A percentile compares a stretch with the other conserved stretches of the same genome.
Conservation (phyloP, 2,113 vertebrate species). For the Anas platyrhynchos region DNA sequence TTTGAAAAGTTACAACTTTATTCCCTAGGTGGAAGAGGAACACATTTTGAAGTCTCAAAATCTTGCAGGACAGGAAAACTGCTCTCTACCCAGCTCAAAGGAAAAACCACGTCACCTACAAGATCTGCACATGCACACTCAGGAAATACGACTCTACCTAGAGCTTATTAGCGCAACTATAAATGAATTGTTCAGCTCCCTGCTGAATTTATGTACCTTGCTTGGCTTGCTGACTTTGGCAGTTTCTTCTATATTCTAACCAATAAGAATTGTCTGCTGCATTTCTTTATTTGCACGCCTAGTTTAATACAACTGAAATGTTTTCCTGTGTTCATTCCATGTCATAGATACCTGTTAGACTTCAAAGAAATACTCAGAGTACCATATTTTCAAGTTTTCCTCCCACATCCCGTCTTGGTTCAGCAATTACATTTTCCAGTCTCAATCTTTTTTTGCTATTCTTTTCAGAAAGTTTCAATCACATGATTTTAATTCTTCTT, state of each 20-base stretch:
- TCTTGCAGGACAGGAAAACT: neutral
- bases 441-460: slow-evolving; percentile 10
- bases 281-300: slow-evolving; percentile 20
- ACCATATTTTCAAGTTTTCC: neutral
- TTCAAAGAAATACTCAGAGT: slow-evolving; percentile 33
- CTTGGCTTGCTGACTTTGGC: slow-evolving; percentile 40
- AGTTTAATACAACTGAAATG: slow-evolving; percentile 18
- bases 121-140: neutral
- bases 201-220: slow-evolving; percentile 2
- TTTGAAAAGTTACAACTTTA: neutral
- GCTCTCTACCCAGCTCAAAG: neutral
- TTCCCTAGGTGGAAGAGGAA: neutral
- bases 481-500: slow-evolving; percentile 14
- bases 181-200: slow-evolving; percentile 15
- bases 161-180: neutral
- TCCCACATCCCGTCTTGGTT: neutral
- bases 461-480: neutral
- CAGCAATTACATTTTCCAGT: slow-evolving; percentile 33
- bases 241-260: slow-evolving; percentile 37
- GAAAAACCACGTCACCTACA: neutral
- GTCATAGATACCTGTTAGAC: neutral
- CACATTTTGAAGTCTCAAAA: neutral
- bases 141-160: slow-evolving; percentile 1
- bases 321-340: neutral
- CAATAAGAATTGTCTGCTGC: slow-evolving; percentile 20